These are phyloP conservation scores for Galeopterus variegatus DNA, from an alignment of 2,113 vertebrate species.

Conservation along the genomic window DNA sequence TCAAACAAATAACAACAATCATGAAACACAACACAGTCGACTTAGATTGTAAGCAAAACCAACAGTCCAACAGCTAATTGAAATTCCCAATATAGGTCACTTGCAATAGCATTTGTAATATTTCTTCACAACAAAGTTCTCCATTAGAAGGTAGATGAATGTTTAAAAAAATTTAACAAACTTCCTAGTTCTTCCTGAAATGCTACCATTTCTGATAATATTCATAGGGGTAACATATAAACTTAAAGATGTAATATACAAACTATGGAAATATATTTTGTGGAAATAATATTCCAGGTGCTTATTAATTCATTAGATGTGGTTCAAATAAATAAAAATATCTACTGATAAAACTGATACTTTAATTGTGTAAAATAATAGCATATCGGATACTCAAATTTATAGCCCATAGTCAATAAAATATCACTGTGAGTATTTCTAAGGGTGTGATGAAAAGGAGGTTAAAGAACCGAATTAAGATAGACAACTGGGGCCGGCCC, in stretches of 20 bases:
- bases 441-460: background rate
- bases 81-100: background rate
- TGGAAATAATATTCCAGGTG: background rate
- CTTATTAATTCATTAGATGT: background rate
- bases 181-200: background rate
- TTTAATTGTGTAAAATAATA: background rate
- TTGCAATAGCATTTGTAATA: fast-evolving
- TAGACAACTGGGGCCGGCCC: too few species aligned
- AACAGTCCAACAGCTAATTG: background rate
- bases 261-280: background rate
- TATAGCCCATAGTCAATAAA: background rate
- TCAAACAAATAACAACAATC: too few species aligned
- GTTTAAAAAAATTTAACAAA: background rate
- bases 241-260: background rate
- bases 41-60: background rate
- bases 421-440: background rate
- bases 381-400: background rate
- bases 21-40: background rate
- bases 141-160: background rate
- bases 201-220: background rate
- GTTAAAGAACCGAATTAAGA: too few species aligned
- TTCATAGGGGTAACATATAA: background rate
- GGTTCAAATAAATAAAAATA: background rate
- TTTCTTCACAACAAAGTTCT: background rate
- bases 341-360: background rate